Conservation (phyloP, 2,888 invertebrate genomes). For the Carcina quercana region DNA sequence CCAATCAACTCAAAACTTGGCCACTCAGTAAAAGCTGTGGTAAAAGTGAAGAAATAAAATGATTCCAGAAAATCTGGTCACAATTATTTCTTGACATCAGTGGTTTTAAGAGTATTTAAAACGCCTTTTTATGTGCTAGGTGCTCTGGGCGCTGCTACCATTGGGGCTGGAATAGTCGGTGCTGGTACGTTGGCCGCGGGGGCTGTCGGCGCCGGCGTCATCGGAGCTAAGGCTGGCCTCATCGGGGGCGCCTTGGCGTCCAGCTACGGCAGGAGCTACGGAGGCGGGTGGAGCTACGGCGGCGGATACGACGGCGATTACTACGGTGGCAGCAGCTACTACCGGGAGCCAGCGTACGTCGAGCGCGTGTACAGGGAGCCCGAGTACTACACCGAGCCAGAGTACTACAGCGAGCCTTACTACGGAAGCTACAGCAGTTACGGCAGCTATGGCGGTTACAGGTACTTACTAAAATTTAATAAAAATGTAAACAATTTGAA, state of each 20-base stretch:
- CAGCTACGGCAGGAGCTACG: constrained; percentile 30
- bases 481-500: too few species aligned
- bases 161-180: constrained; percentile 18
- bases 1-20: too few species aligned
- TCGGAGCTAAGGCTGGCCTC: constrained; percentile 50
- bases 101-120: too few species aligned
- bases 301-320: constrained; percentile 18
- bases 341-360: constrained; percentile 18
- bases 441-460: neutral
- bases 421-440: neutral
- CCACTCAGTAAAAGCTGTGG: too few species aligned
- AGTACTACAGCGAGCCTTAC: constrained; percentile 9
- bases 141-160: neutral
- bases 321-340: constrained; percentile 15
- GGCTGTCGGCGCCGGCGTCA: constrained; percentile 30
- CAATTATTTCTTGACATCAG: too few species aligned
- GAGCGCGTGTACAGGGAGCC: too few species aligned
- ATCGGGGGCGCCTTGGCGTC: constrained; percentile 51
- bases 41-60: too few species aligned
- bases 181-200: constrained; percentile 30
- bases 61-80: too few species aligned
- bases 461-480: too few species aligned
- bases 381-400: too few species aligned
- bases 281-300: constrained; percentile 16
- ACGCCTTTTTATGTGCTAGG: too few species aligned